A percentile compares a stretch with the other conserved stretches of the same genome.
phyloP scores from a whole-genome alignment of 2,797 vertebrate species.

The Amniataba percoides region DNA sequence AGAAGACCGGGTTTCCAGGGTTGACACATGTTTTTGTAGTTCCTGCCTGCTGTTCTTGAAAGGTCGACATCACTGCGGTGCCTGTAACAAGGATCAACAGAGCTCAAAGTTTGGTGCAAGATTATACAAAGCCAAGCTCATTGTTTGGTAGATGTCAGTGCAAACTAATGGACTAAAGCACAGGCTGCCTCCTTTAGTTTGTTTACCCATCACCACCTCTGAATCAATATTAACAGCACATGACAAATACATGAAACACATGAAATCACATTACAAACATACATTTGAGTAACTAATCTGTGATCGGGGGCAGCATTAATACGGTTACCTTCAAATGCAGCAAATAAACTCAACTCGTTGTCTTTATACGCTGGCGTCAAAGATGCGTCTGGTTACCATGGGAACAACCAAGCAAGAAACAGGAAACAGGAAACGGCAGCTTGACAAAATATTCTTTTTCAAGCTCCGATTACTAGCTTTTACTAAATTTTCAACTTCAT shows the following conservation, averaged over 20 bases:
- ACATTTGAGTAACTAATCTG: not conserved
- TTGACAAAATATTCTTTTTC: too few species aligned
- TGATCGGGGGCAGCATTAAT: not conserved
- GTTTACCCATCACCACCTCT: not conserved
- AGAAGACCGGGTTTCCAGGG: slow-evolving; percentile 82
- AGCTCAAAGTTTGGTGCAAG: not conserved
- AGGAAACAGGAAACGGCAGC: not conserved
- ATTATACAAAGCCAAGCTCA: not conserved
- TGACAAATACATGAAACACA: not conserved
- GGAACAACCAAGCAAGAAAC: slow-evolving; percentile 18
- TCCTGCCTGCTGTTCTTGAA: slow-evolving; percentile 39
- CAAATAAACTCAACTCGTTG: not conserved
- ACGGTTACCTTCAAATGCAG: slow-evolving; percentile 37
- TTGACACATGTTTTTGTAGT: slow-evolving; percentile 47
- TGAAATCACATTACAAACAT: not conserved
- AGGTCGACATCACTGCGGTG: slow-evolving; percentile 51
- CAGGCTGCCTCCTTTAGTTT: not conserved
- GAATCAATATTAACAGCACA: not conserved
- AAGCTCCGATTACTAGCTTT: not conserved
- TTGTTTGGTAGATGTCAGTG: not conserved
- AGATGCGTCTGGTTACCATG: slow-evolving; percentile 34
- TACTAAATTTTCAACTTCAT: not conserved
- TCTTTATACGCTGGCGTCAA: not conserved
- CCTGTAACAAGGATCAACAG: slow-evolving; percentile 20
- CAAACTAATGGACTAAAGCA: not conserved